phyloP scores from a whole-genome alignment of 2,888 invertebrate genomes.

The Empis stercorea region DNA sequence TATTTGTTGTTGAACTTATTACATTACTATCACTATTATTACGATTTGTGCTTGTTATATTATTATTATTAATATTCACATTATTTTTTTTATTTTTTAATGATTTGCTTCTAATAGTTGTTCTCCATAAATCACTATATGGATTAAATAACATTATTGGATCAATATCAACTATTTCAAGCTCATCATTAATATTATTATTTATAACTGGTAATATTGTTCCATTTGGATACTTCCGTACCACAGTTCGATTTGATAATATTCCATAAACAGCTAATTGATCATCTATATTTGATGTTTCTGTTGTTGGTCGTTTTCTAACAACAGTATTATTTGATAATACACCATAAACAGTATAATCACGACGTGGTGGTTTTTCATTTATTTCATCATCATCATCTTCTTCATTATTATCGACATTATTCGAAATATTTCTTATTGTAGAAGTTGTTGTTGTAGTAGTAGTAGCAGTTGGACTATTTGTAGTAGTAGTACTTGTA shows the following conservation, averaged over 20 bases:
- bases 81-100: conserved; percentile 5
- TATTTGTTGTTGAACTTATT: conserved; percentile 9
- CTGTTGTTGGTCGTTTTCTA: conserved; percentile 64
- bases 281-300: conserved; percentile 37
- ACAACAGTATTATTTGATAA: conserved; percentile 68
- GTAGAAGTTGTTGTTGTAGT: conserved; percentile 11
- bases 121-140: conserved; percentile 26
- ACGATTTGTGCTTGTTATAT: background rate
- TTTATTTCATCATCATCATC: background rate
- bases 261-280: conserved; percentile 51
- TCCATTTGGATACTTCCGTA: conserved; percentile 69
- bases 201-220: conserved; percentile 55
- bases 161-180: conserved; percentile 45
- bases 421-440: conserved; percentile 2
- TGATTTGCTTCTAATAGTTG: conserved; percentile 14
- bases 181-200: conserved; percentile 40
- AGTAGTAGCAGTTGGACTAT: conserved; percentile 9
- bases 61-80: conserved; percentile 7
- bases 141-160: conserved; percentile 46
- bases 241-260: conserved; percentile 64
- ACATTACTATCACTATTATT: conserved; percentile 9
- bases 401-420: too few relatives aligned
- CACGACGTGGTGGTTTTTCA: conserved; percentile 20
- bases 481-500: conserved; percentile 10
- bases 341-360: conserved; percentile 63